Conservation (phyloP, 2,797 vertebrate genomes). For the Myotis vivesi region DNA sequence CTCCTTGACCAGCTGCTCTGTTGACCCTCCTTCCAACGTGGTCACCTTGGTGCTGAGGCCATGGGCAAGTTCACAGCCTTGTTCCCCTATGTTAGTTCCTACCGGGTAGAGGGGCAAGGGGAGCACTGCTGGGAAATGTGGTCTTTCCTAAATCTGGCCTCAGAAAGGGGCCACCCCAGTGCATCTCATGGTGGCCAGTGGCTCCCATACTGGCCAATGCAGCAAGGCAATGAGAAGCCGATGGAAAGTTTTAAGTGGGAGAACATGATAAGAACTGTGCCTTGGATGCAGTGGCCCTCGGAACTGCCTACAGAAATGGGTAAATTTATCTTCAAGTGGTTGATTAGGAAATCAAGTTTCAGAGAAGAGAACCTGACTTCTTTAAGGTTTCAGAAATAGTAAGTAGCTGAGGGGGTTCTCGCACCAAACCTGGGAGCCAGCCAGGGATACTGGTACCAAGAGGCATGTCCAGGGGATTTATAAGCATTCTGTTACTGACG, state of each 20-base stretch:
- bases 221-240: neutral
- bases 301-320: neutral
- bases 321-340: neutral
- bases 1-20: neutral
- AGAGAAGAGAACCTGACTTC: neutral
- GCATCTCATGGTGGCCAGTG: neutral
- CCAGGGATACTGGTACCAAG: neutral
- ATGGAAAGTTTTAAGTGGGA: neutral
- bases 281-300: neutral
- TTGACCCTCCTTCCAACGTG: neutral
- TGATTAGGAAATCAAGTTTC: neutral
- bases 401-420: neutral
- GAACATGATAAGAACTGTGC: neutral
- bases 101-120: neutral
- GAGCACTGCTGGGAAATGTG: neutral
- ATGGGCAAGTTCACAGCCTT: neutral
- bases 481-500: neutral
- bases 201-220: neutral
- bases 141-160: neutral
- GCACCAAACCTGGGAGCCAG: neutral
- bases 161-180: no score
- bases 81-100: neutral
- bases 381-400: neutral
- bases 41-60: neutral
- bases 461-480: neutral